A percentile compares a stretch with the other conserved stretches of the same genome.
Conservation (phyloP, 2,113 vertebrate species). For the Oxyura jamaicensis region DNA sequence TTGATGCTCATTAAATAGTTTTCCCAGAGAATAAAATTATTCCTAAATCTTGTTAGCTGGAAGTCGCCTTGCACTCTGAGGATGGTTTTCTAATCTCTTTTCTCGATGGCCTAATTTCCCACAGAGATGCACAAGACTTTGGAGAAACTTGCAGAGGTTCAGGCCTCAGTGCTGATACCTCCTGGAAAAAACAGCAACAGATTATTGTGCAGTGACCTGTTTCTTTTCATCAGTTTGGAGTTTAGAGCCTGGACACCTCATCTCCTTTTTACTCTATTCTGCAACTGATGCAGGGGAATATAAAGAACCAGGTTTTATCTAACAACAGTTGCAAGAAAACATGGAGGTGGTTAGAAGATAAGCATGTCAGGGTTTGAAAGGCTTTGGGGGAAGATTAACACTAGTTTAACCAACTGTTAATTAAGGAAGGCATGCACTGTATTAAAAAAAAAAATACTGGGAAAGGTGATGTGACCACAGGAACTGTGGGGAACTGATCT, state of each 20-base stretch:
- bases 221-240: background rate
- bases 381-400: background rate
- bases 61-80: background rate
- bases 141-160: background rate
- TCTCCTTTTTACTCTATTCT: background rate
- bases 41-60: background rate
- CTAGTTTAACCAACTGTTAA: constrained; percentile 27
- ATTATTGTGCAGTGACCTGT: background rate
- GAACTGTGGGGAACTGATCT: too few species aligned
- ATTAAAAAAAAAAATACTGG: background rate
- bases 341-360: constrained; percentile 4
- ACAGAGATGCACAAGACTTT: background rate
- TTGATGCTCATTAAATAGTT: background rate
- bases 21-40: background rate
- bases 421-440: background rate
- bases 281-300: background rate
- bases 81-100: background rate
- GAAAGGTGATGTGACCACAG: background rate
- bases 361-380: background rate
- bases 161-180: background rate
- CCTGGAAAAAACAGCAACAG: background rate
- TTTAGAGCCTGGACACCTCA: background rate
- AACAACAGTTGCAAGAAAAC: background rate
- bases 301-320: background rate
- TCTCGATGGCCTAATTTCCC: background rate